Base-by-base conservation (phyloP, 35 echinoderm and acorn worm genomes). In the Lytechinus pictus region DNA sequence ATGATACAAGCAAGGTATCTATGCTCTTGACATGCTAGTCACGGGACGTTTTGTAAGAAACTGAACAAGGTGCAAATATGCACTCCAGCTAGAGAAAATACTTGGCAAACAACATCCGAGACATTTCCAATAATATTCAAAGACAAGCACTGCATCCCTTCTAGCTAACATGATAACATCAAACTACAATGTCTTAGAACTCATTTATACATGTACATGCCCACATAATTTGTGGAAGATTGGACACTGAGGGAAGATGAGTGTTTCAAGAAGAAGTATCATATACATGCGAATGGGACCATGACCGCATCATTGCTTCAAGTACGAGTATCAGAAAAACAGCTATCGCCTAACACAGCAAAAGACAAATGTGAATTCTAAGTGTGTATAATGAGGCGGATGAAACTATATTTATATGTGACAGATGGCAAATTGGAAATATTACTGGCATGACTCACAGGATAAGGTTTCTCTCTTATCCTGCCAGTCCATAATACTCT, bases 371-470 rank as follows among this genome's bases (percentile, higher is more conserved):
- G 88, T 79, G 66, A 16, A 79, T 79, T 24, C 66, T 79, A 79
- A 79, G 66, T 79, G 66, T 24, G 66, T 79, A 79, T 79, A 79
- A 79, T 79, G 88, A 90, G 52, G 88, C 28, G 88, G 88, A 90
- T 90, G 88, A 54, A 90, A 90, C 88, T 90, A 90, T 90, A 90
- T 90, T 90, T 54, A 90, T 90, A 52, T 90, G 88, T 90, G 88
- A 90, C 88, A 90, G 88, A 90, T 90, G 88, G 88, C 88, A 90
- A 90, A 54, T 29, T 90, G 88, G 88, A 90, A 90, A 90, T 90
- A 90, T 44, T 90, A 90, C 28, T 90, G 52, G 9, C 88, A 52
- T 90, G 88, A 90, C 29, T 90, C 88, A 90, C 52, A 54, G 88
- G 28, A 90, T 54, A 79, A 90, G 88, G 29, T 90, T 90, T 54